Evolutionary conservation across 2,797 vertebrate genomes (phyloP).

Genomic region (Calcarius lapponicus): DNA sequence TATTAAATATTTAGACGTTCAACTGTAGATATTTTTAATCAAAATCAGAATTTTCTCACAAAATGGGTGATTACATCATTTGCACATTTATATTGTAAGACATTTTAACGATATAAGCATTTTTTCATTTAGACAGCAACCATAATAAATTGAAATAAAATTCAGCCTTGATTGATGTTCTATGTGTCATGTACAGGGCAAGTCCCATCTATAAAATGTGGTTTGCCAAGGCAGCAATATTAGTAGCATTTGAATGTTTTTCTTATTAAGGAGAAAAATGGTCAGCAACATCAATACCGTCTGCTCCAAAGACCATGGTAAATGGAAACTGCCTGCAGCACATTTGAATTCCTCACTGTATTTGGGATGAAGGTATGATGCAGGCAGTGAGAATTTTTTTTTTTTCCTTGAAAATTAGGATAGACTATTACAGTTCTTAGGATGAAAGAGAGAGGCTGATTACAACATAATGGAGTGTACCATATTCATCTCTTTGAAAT

Average conservation of each 20-base stretch:
- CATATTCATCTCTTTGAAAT: slow-evolving; percentile 86
- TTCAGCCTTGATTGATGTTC: slow-evolving; percentile 79
- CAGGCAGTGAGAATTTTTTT: slow-evolving; percentile 36
- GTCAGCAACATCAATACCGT: slow-evolving; percentile 72
- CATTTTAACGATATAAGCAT: slow-evolving; percentile 81
- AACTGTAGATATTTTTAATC: slow-evolving; percentile 70
- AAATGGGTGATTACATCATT: slow-evolving; percentile 81
- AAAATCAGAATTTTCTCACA: slow-evolving; percentile 65
- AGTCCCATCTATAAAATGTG: slow-evolving; percentile 80
- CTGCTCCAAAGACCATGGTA: slow-evolving; percentile 68
- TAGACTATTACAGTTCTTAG: slow-evolving; percentile 78
- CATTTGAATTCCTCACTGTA: slow-evolving; percentile 56
- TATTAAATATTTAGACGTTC: slow-evolving; percentile 74
- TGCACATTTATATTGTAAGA: slow-evolving; percentile 76
- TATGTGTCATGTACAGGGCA: slow-evolving; percentile 75
- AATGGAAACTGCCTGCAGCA: slow-evolving; percentile 71
- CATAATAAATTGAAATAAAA: slow-evolving; percentile 86
- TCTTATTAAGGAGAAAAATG: slow-evolving; percentile 84
- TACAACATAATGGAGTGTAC: slow-evolving; percentile 86
- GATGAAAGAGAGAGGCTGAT: slow-evolving; percentile 83
- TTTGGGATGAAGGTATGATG: slow-evolving; percentile 56
- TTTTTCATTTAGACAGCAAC: slow-evolving; percentile 80
- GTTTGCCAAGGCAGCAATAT: slow-evolving; percentile 82
- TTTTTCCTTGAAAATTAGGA: slow-evolving; percentile 74
- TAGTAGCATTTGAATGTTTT: slow-evolving; percentile 86